phyloP scores from a whole-genome alignment of 1,140 invertebrate genomes.

The Ips typographus region DNA sequence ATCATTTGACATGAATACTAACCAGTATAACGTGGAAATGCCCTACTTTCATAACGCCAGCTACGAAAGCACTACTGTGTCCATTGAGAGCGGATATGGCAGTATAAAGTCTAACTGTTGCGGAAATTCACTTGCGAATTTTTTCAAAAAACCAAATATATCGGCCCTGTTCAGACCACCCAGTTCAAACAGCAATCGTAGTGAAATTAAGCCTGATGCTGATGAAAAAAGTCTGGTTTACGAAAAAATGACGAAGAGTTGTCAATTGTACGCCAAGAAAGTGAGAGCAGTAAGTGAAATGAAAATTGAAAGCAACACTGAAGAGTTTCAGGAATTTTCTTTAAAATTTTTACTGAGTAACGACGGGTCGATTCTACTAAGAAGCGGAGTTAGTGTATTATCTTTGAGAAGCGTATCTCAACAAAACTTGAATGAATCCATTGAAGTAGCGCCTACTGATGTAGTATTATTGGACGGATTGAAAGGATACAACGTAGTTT shows the following conservation, averaged over 20 bases:
- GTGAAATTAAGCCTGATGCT: neutral
- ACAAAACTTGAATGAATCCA: too few relatives aligned
- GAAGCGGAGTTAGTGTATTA: neutral
- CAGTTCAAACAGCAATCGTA: neutral
- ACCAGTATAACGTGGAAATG: slow-evolving; percentile 25
- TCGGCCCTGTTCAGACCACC: slow-evolving; percentile 34
- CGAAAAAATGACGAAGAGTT: slow-evolving; percentile 36
- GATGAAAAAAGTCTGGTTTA: neutral
- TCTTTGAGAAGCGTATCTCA: too few relatives aligned
- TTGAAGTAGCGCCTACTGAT: too few relatives aligned
- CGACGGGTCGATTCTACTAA: slow-evolving; percentile 10
- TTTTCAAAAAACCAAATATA: slow-evolving; percentile 40
- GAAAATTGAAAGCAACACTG: slow-evolving; percentile 18
- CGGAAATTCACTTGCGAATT: slow-evolving; percentile 18
- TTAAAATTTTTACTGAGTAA: slow-evolving; percentile 38
- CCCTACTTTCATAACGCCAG: neutral
- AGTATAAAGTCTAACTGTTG: slow-evolving; percentile 34
- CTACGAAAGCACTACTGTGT: slow-evolving; percentile 6
- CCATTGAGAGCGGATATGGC: slow-evolving; percentile 39
- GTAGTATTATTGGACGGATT: too few relatives aligned
- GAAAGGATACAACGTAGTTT: too few relatives aligned
- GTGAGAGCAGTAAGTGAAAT: slow-evolving; percentile 35
- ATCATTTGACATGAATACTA: slow-evolving; percentile 10
- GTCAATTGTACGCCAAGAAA: slow-evolving; percentile 42
- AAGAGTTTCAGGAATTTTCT: slow-evolving; percentile 42